Evolutionary conservation across 2,888 invertebrate genomes (phyloP).

Genomic region (Brachyptera putata): DNA sequence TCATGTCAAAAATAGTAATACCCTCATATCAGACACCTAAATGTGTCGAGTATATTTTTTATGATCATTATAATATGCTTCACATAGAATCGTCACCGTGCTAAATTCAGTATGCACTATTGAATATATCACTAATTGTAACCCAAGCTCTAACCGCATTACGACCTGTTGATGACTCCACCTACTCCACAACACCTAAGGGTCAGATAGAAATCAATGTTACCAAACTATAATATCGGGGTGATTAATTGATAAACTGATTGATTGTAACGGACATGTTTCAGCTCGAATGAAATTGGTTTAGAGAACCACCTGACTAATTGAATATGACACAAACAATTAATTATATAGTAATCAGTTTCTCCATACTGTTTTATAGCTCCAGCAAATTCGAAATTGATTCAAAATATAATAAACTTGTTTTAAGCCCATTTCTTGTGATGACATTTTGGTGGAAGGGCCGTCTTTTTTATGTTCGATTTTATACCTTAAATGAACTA

Average conservation of each 20-base stretch:
- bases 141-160: too few relatives aligned
- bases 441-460: not conserved
- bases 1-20: too few relatives aligned
- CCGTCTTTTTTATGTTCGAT: too few relatives aligned
- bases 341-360: conserved; percentile 13
- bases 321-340: conserved; percentile 14
- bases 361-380: not conserved
- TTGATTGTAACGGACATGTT: conserved; percentile 1
- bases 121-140: too few relatives aligned
- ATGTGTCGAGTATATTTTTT: too few relatives aligned
- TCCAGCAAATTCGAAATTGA: too few relatives aligned
- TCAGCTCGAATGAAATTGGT: conserved; percentile 5
- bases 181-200: not conserved
- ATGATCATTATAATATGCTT: too few relatives aligned
- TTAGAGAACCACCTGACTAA: conserved; percentile 12
- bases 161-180: conserved; percentile 5
- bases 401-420: not conserved
- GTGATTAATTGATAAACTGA: conserved; percentile 12
- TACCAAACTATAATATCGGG: not conserved
- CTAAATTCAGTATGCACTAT: too few relatives aligned
- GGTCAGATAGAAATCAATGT: not conserved
- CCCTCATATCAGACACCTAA: too few relatives aligned
- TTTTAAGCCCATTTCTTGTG: not conserved
- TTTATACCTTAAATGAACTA: too few relatives aligned
- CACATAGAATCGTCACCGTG: too few relatives aligned